Evolutionary conservation across 1,140 invertebrate species (phyloP), one percentile per base, ranked within the genome.

Genomic region (Papilio dardanus): DNA sequence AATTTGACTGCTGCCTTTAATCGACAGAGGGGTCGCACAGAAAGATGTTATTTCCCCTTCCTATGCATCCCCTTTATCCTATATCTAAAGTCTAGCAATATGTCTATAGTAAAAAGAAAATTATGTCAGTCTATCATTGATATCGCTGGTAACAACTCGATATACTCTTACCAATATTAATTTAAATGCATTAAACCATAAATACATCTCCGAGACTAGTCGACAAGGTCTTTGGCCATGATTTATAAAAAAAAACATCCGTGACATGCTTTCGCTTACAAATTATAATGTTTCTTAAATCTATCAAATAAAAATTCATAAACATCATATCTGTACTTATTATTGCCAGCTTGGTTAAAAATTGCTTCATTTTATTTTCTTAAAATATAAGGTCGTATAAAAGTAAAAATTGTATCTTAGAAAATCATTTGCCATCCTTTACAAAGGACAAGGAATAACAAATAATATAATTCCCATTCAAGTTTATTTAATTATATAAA

Each of bases 171-270:
- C 77, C 78, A 81, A 76, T 81, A 83, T 78, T 79, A 77, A 83
- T 80, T 83, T 85, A 88, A 91, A 89, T 88, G 86, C 86, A 78
- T 83, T 77, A 87, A 87, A 88, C 77, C 84, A 83, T 87, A 87
- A 88, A 87, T 82, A 87, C 77, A 85, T 81, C 66, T 77, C 80
- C 80, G 78, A 88, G 91, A 92, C 91, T 92, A 92, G 91, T 80
- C 78, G 81, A 83, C 78, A 83, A 87, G 77, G 83, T 92, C 91
- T 92, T 92, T 92, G 91, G 89, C 86, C 86, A 88, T 79, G 85
- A 86, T 88, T 81, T 37, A 31, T 33, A 71, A 71, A 71, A 50
- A 71, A 71, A 73, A 24, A 46, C 28, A 31, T 50, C n/a, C 31
- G 35, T 14, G 24, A 37, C 16, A 71, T 0, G 24, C 10, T 46